These are phyloP conservation scores for Saimiri boliviensis DNA, from an alignment of 2,113 vertebrate genomes.

Conservation along the genomic window DNA sequence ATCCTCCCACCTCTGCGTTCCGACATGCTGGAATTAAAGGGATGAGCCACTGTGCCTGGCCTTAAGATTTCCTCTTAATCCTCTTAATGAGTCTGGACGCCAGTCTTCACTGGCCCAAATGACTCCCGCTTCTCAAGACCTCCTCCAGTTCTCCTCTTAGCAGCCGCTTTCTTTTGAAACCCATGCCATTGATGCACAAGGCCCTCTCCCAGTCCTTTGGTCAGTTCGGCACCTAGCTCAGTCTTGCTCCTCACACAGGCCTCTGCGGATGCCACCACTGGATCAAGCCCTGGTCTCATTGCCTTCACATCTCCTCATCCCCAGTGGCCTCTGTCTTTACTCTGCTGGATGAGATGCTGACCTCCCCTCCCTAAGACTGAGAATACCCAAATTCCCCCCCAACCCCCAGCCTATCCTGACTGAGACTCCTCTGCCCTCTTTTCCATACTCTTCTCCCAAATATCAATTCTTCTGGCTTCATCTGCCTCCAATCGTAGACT, in stretches of 20 bases:
- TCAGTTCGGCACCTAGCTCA: background rate
- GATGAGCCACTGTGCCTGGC: too few species aligned
- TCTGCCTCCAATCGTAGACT: background rate
- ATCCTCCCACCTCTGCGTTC: too few species aligned
- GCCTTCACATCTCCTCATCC: too few species aligned
- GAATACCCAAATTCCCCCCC: background rate
- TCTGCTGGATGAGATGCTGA: background rate
- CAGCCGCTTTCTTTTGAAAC: background rate
- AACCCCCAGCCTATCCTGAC: background rate
- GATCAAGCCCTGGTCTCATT: background rate
- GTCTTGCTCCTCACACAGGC: background rate
- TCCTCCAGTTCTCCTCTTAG: background rate
- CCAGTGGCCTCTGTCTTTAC: background rate
- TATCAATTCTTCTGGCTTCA: background rate
- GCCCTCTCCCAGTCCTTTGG: background rate
- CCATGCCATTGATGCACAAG: too few species aligned
- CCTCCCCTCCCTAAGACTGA: background rate
- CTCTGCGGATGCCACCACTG: background rate
- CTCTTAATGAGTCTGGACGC: background rate
- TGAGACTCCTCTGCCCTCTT: background rate
- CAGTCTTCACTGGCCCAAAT: background rate
- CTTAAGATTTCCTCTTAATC: background rate
- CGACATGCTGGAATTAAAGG: too few species aligned
- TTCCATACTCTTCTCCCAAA: background rate
- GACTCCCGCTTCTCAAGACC: background rate